Base-by-base conservation (phyloP, 2,797 vertebrate species). In the Acipenser ruthenus region DNA sequence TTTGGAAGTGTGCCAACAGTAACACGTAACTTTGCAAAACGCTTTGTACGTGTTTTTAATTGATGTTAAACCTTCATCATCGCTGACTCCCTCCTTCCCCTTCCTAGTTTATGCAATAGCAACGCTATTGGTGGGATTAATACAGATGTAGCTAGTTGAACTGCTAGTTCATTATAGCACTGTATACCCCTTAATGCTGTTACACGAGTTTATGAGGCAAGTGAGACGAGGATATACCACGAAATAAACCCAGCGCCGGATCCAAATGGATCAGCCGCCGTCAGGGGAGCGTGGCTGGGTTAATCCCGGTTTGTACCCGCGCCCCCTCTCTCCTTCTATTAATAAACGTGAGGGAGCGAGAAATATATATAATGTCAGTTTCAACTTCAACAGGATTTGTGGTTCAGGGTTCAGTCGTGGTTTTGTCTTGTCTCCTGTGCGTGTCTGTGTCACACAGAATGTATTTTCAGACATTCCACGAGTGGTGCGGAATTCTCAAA, bases 261-360 rank as follows among this genome's bases (percentile, higher is more conserved):
- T 15, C 50, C 13, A 64, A 64, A 64, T 64, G 49, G 49, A 51
- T 64, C 49, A 50, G 49, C 18, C 49, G 7, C n/a, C 23, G 7
- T 37, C 13, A 50, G 12, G 68, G 63, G 2, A 12, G 11, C 3
- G 11, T 58, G 69, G 68, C 71, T 71, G 51, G 71, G 60, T 73
- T 73, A 69, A 70, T 68, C 69, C 74, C 47, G 65, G 72, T 74
- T 67, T 73, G 69, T 70, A 67, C 69, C 49, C 63, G 67, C 62
- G 56, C 65, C 37, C 70, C 49, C 23, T 12, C 18, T 50, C 18
- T 6, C 13, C 23, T 23, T 23, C 3, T 23, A 23, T 23, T 23
- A 1, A 23, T 23, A n/a, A n/a, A n/a, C n/a, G n/a, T n/a, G n/a
- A n/a, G n/a, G n/a, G n/a, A n/a, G n/a, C n/a, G n/a, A 69, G 51